These are phyloP conservation scores for cattle (Bos taurus) DNA, from an alignment of 2,113 vertebrate genomes.

Conservation along the genomic window DNA sequence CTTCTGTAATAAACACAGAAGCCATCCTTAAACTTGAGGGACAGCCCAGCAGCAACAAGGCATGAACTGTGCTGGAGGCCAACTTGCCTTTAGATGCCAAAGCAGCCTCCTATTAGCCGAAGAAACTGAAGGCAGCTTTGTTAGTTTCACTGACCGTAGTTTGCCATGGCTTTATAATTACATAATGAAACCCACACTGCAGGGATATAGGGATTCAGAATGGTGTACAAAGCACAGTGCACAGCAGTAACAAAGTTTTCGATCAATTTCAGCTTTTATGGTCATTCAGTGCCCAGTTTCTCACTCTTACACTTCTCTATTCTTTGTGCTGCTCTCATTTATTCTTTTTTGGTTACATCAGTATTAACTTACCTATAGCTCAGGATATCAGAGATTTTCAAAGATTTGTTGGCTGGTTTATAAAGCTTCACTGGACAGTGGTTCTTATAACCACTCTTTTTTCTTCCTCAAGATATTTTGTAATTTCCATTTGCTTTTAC, in stretches of 20 bases:
- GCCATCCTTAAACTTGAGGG: neutral
- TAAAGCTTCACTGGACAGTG: neutral
- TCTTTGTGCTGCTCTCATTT: neutral
- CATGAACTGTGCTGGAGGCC: neutral
- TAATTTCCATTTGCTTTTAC: neutral
- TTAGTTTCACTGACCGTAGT: neutral
- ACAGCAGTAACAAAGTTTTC: neutral
- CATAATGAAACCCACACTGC: neutral
- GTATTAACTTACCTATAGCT: neutral
- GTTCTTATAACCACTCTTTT: neutral
- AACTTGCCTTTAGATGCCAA: neutral
- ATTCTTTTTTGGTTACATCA: neutral
- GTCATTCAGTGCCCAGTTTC: neutral
- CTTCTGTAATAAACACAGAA: neutral
- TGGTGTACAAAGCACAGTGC: neutral
- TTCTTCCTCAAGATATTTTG: neutral
- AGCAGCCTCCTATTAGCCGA: neutral
- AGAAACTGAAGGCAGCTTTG: neutral
- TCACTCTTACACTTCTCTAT: neutral
- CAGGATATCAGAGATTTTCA: neutral
- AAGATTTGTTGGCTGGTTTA: neutral
- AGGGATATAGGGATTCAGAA: neutral
- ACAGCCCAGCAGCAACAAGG: rapidly evolving
- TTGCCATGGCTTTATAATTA: neutral
- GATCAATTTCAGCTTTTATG: neutral